Conservation (phyloP, 2,113 vertebrate species). For the Ailurus styani region DNA sequence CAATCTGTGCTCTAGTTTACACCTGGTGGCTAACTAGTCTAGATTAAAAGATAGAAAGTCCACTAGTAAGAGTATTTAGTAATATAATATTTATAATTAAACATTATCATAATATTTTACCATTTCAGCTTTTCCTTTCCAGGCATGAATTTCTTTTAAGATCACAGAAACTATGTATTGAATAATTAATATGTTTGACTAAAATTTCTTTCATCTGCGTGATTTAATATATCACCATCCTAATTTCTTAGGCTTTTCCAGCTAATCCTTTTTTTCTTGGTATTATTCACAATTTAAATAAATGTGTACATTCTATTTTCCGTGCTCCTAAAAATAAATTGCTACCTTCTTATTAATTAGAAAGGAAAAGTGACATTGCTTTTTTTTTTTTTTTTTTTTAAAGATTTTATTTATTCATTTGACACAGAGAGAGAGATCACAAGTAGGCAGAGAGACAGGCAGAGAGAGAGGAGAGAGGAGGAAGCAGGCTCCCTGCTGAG, state of each 20-base stretch:
- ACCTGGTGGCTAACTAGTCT: not conserved
- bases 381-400: no score
- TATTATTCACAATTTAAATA: slow-evolving; percentile 42
- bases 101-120: slow-evolving; percentile 26
- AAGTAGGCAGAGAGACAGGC: no score
- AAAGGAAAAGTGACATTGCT: slow-evolving; percentile 19
- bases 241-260: slow-evolving; percentile 10
- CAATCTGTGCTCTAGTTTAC: not conserved
- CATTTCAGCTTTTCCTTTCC: not conserved
- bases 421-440: no score
- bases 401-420: no score
- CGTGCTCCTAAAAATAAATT: slow-evolving; percentile 36
- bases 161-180: not conserved
- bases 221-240: not conserved
- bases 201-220: slow-evolving; percentile 10
- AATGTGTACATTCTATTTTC: not conserved
- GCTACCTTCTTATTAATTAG: slow-evolving; percentile 21
- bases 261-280: not conserved
- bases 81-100: slow-evolving; percentile 6
- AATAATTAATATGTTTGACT: slow-evolving; percentile 14
- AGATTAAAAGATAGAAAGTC: not conserved
- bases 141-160: slow-evolving; percentile 21
- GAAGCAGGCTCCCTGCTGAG: no score
- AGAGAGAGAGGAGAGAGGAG: no score
- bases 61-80: not conserved